Evolutionary conservation across 2,888 invertebrate species (phyloP).

Genomic region (Drosophila eohydei): DNA sequence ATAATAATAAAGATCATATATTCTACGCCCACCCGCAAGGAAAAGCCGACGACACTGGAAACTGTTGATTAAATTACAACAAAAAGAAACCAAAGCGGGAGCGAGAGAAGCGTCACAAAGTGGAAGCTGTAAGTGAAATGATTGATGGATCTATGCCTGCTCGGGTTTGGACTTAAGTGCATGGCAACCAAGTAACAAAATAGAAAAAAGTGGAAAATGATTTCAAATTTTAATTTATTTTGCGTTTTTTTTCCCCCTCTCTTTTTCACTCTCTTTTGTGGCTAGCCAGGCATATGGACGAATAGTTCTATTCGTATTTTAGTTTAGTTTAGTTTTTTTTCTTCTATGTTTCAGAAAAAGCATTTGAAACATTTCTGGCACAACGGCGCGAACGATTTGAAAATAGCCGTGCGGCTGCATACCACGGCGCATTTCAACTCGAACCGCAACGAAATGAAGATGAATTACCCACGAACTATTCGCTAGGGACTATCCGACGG

Average conservation of each 20-base stretch:
- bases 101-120: constrained; percentile 28
- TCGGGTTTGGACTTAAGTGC: constrained; percentile 59
- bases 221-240: constrained; percentile 45
- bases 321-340: constrained; percentile 15
- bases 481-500: constrained; percentile 45
- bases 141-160: constrained; percentile 62
- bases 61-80: constrained; percentile 77
- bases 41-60: constrained; percentile 53
- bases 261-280: neutral
- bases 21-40: constrained; percentile 56
- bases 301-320: constrained; percentile 43
- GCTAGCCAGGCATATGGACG: constrained; percentile 17
- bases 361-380: constrained; percentile 80
- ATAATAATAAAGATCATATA: constrained; percentile 66
- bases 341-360: constrained; percentile 50
- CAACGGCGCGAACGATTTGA: constrained; percentile 68
- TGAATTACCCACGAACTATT: constrained; percentile 77
- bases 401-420: constrained; percentile 74
- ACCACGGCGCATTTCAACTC: constrained; percentile 80
- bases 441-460: constrained; percentile 83
- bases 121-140: constrained; percentile 57
- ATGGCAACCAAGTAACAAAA: constrained; percentile 45
- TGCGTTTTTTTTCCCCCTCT: constrained; percentile 1
- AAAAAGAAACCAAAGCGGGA: constrained; percentile 16
- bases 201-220: constrained; percentile 23